Evolutionary conservation across 2,797 vertebrate species (phyloP), one percentile per base, ranked within the genome.

Genomic region (Orientallactaga sibirica): DNA sequence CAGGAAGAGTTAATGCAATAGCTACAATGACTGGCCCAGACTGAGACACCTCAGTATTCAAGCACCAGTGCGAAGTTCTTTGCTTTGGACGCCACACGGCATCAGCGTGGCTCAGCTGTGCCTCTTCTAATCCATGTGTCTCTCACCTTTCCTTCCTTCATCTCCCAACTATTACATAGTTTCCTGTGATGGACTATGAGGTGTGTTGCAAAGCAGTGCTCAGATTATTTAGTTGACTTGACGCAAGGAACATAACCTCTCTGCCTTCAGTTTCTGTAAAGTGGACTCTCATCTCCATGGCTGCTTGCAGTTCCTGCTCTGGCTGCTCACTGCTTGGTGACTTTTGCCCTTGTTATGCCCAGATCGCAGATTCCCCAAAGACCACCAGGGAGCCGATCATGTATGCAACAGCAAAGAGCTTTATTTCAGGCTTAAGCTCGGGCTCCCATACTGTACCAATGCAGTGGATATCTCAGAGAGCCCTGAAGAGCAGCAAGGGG

Each of bases 61-160:
- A 27, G 41, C 8, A 4, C 70, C 22, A 68, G 41, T 12, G 9
- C 24, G 15, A 48, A 20, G 37, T 22, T 4, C 15, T 4, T 29
- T 16, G 16, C 19, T n/a, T 27, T 29, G 20, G 37, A 62, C 37
- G 1, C 15, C 24, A 20, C 1, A 0, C 3, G 18, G 16, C 2
- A 18, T 29, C 5, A 11, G 25, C 10, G 4, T 0, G 7, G 4
- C 0, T 18, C 6, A 16, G 70, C 48, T 82, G 29, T 25, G 20
- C 24, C 3, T 15, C 43, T 75, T 75, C 24, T 64, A 1, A 3
- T 29, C 19, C 77, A 24, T 41, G n/a, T 55, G n/a, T 87, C 64
- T 91, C 41, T 87, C 14, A 37, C 7, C 33, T 37, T 20, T 4
- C 6, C 55, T 74, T 68, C 29, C 16, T 2, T 1, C 1, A 14